A percentile compares a stretch with the other conserved stretches of the same genome.
phyloP scores from a whole-genome alignment of 2,113 vertebrate genomes.

The Paratilapia polleni region DNA sequence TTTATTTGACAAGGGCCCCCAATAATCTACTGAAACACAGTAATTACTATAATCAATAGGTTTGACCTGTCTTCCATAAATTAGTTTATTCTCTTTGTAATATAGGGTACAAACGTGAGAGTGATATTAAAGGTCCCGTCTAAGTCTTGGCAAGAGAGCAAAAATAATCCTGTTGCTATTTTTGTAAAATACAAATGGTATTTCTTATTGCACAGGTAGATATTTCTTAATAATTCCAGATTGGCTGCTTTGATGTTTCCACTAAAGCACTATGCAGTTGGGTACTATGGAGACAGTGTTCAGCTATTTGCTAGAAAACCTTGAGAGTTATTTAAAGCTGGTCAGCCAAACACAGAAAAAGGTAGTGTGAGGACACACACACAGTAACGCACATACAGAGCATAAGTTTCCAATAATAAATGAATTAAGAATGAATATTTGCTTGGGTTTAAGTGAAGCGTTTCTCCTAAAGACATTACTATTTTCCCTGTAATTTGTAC shows the following conservation, averaged over 20 bases:
- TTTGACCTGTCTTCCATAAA: background rate
- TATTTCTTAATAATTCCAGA: background rate
- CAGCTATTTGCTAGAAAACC: background rate
- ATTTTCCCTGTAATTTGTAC: background rate
- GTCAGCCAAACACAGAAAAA: background rate
- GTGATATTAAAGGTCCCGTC: background rate
- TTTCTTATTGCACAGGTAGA: background rate
- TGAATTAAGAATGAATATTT: background rate
- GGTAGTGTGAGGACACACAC: background rate
- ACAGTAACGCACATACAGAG: fast-evolving
- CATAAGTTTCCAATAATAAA: background rate
- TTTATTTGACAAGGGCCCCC: background rate
- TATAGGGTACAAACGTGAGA: background rate
- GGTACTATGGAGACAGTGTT: background rate
- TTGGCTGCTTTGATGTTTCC: background rate
- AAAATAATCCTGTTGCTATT: background rate
- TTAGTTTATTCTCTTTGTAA: background rate
- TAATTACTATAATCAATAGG: conserved; percentile 1
- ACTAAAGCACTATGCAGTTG: background rate
- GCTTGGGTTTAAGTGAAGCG: background rate
- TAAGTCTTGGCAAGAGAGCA: background rate
- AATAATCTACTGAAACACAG: conserved; percentile 5
- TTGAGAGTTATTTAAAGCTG: background rate
- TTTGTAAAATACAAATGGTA: background rate
- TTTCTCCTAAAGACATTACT: background rate